phyloP scores from a whole-genome alignment of 2,113 vertebrate genomes.

The Epinephelus fuscoguttatus region DNA sequence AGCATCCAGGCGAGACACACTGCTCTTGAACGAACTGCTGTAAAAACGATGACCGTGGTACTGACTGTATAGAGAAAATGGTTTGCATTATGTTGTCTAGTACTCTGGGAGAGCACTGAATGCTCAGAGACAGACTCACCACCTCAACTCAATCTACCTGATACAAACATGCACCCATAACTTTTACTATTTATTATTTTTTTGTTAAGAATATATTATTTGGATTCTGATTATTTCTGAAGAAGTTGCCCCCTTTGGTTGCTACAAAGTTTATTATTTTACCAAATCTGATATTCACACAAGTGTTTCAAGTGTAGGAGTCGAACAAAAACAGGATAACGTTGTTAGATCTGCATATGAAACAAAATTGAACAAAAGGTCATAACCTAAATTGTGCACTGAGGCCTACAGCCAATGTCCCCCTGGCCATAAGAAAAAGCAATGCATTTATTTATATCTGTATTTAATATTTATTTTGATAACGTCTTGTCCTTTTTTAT shows the following conservation, averaged over 20 bases:
- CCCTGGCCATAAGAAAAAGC: conserved; percentile 66
- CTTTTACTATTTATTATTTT: conserved; percentile 73
- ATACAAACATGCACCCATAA: conserved; percentile 67
- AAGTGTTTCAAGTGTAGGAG: conserved; percentile 13
- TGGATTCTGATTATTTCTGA: conserved; percentile 50
- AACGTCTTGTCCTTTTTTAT: conserved; percentile 66
- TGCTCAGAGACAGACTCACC: conserved; percentile 58
- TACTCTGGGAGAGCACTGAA: conserved; percentile 56
- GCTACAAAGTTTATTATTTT: conserved; percentile 25
- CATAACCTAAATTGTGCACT: conserved; percentile 64
- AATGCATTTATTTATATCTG: conserved; percentile 86
- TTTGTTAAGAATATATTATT: conserved; percentile 57
- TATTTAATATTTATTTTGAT: conserved; percentile 91
- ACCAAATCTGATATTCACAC: conserved; percentile 52
- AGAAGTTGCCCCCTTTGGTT: conserved; percentile 31
- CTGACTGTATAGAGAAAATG: conserved; percentile 52
- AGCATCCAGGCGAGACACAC: background rate
- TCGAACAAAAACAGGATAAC: conserved; percentile 20
- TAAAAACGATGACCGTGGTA: conserved; percentile 19
- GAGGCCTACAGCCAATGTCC: conserved; percentile 61
- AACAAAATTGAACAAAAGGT: conserved; percentile 22
- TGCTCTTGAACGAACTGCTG: conserved; percentile 39
- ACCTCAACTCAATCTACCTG: conserved; percentile 77
- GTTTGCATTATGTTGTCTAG: conserved; percentile 60
- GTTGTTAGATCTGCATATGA: conserved; percentile 10